Conservation (phyloP, 2,113 vertebrate genomes). For the Microcebus tavaratra region DNA sequence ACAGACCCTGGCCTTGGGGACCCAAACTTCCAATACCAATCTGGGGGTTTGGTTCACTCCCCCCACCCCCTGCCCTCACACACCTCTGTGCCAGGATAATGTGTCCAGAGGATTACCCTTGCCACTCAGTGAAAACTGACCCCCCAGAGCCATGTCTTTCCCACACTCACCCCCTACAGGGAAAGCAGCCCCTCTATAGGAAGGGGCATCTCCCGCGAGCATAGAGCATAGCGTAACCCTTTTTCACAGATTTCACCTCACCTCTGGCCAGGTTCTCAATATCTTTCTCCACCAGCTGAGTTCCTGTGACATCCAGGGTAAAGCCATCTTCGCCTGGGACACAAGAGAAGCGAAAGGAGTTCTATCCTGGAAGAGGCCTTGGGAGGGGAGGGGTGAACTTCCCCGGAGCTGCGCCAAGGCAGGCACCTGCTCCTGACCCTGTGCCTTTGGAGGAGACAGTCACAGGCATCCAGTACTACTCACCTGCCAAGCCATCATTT, state of each 20-base stretch:
- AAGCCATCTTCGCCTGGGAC: conserved; percentile 89
- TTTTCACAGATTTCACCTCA: conserved; percentile 75
- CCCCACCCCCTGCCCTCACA: neutral
- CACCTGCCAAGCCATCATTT: neutral
- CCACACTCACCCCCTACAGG: neutral
- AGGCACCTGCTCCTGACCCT: neutral
- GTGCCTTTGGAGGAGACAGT: neutral
- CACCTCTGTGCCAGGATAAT: neutral
- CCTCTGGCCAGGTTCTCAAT: conserved; percentile 97
- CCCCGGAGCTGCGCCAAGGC: neutral
- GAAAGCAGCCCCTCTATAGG: neutral
- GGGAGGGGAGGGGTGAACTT: neutral
- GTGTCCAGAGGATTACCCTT: neutral
- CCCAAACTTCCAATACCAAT: neutral
- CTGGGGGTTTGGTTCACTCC: neutral
- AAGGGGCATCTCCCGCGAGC: neutral
- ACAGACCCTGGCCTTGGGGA: neutral
- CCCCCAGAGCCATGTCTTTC: neutral
- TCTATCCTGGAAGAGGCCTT: neutral
- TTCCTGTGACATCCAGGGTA: conserved; percentile 88
- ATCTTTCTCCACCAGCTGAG: conserved; percentile 91
- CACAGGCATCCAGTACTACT: neutral
- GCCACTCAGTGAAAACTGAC: neutral
- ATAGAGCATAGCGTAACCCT: neutral
- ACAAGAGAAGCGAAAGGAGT: neutral